Evolutionary conservation across 2,888 invertebrate genomes (phyloP).

Genomic region (Podabrus alpinus): DNA sequence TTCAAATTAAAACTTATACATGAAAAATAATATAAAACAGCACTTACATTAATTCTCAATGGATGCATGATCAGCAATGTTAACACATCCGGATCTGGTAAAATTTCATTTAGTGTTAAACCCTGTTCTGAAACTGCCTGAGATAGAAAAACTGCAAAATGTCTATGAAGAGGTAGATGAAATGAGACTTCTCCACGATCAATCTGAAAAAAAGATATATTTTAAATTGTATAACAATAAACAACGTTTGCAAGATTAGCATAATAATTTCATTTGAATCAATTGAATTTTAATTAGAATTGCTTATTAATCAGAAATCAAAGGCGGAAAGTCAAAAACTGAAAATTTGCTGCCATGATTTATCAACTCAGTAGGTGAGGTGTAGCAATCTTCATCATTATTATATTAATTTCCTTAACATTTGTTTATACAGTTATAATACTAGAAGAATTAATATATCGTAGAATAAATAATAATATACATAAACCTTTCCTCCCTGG

Average conservation of each 20-base stretch:
- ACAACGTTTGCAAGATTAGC: background rate
- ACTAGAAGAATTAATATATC: no score
- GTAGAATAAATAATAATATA: background rate
- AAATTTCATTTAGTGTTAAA: conserved; percentile 73
- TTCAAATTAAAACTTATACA: background rate
- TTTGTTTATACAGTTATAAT: no score
- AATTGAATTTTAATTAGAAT: no score
- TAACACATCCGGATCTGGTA: conserved; percentile 79
- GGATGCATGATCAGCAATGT: conserved; percentile 89
- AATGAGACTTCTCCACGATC: conserved; percentile 90
- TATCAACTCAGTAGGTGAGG: no score
- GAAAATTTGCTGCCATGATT: no score
- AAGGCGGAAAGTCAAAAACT: no score
- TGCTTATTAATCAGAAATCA: no score
- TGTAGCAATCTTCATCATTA: no score
- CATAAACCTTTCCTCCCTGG: background rate
- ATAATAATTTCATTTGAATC: background rate
- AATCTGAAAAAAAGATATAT: conserved; percentile 59
- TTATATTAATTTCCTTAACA: no score
- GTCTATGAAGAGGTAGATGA: conserved; percentile 95
- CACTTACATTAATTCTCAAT: conserved; percentile 85
- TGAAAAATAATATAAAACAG: background rate
- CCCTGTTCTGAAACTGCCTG: conserved; percentile 84
- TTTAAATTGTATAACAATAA: background rate
- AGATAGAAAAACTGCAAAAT: conserved; percentile 84